Evolutionary conservation across 2,113 vertebrate species (phyloP).

Genomic region (Strix uralensis): DNA sequence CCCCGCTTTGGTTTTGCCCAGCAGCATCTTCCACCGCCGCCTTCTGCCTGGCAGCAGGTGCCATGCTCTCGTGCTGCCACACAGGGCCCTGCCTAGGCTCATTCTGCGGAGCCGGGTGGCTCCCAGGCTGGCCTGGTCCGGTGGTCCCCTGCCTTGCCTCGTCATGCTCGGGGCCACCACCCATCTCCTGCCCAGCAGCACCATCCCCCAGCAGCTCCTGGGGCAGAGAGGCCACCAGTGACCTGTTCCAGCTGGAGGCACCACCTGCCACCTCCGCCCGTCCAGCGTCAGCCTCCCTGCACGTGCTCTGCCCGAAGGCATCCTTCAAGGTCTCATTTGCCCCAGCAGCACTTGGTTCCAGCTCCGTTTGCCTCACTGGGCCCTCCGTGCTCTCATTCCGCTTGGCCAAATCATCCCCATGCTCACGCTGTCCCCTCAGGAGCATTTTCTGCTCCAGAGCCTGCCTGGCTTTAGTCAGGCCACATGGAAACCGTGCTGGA

Average conservation of each 20-base stretch:
- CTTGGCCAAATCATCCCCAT: fast-evolving
- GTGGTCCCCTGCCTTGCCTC: fast-evolving
- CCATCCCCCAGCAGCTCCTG: neutral
- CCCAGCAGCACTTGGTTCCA: neutral
- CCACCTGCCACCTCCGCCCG: neutral
- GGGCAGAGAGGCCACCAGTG: neutral
- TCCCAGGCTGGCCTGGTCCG: neutral
- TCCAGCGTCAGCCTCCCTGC: fast-evolving
- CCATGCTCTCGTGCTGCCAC: fast-evolving
- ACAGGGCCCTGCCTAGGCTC: neutral
- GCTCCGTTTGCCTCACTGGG: neutral
- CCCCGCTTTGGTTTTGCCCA: fast-evolving
- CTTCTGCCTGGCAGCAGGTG: neutral
- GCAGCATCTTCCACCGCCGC: neutral
- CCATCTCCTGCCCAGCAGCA: neutral
- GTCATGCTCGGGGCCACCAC: neutral
- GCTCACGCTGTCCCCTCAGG: fast-evolving
- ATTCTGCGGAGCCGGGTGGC: fast-evolving
- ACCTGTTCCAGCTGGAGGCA: neutral
- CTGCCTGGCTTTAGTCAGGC: slow-evolving; percentile 33
- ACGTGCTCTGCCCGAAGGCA: fast-evolving
- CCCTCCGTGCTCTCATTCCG: neutral
- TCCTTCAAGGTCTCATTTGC: neutral
- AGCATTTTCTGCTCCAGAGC: neutral
- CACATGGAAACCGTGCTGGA: slow-evolving; percentile 64